phyloP scores from a whole-genome alignment of 2,797 vertebrate genomes.

The Propithecus deckenii region DNA sequence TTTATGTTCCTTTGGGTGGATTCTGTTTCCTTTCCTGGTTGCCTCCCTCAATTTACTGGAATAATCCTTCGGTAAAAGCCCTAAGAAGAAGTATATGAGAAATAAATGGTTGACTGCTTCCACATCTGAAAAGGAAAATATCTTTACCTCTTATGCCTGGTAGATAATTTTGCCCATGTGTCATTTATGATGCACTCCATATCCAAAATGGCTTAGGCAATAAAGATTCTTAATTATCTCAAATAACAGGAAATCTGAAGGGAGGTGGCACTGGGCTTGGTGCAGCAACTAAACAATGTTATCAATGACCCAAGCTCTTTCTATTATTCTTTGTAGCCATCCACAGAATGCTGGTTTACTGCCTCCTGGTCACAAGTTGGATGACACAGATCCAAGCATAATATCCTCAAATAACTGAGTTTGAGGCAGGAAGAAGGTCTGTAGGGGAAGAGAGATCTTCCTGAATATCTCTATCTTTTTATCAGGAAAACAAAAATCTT shows the following conservation, averaged over 20 bases:
- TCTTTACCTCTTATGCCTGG: background rate
- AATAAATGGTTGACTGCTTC: background rate
- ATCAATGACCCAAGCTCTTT: background rate
- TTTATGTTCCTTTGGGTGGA: background rate
- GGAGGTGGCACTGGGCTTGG: background rate
- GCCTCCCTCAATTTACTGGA: background rate
- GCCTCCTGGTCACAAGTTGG: background rate
- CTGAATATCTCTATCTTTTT: background rate
- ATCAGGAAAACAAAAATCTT: background rate
- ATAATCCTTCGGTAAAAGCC: background rate
- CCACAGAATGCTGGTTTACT: background rate
- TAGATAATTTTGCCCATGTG: background rate
- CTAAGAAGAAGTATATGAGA: background rate
- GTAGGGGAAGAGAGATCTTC: background rate
- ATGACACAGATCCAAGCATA: background rate
- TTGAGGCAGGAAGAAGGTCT: background rate
- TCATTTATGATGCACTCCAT: background rate
- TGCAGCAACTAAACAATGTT: background rate
- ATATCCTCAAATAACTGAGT: background rate
- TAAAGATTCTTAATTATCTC: background rate
- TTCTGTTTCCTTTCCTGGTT: background rate
- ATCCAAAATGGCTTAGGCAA: background rate
- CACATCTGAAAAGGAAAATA: background rate
- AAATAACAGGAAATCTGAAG: slow-evolving; percentile 16
- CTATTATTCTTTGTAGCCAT: background rate